Evolutionary conservation across 2,113 vertebrate genomes (phyloP).

Genomic region (Myrmecobius fasciatus): DNA sequence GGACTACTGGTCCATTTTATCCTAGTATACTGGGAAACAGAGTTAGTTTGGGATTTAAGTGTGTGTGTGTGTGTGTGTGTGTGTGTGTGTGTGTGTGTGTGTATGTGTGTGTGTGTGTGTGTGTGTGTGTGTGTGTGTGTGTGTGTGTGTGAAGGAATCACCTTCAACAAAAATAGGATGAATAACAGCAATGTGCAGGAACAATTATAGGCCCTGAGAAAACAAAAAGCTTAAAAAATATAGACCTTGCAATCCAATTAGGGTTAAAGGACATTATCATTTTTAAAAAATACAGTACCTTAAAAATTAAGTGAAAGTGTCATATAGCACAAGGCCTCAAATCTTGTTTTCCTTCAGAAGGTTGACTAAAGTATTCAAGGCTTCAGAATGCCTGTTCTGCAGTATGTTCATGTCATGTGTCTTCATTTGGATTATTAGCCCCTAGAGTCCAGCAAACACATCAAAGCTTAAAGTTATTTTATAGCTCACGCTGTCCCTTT

Average conservation of each 20-base stretch:
- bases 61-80: too few species aligned
- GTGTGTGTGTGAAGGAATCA: too few species aligned
- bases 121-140: too few species aligned
- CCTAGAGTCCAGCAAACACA: conserved; percentile 50
- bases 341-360: conserved; percentile 36
- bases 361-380: conserved; percentile 29
- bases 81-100: too few species aligned
- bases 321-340: not conserved
- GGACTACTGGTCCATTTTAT: not conserved
- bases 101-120: too few species aligned
- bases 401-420: conserved; percentile 55
- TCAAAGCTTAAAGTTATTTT: conserved; percentile 56
- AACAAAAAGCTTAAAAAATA: not conserved
- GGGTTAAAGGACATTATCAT: not conserved
- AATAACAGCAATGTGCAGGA: not conserved
- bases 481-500: conserved; percentile 39
- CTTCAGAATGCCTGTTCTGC: conserved; percentile 46
- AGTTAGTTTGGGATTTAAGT: not conserved
- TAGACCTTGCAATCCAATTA: not conserved
- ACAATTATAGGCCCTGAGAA: not conserved
- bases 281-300: not conserved
- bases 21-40: not conserved
- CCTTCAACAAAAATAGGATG: not conserved
- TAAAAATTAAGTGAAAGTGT: conserved; percentile 8
- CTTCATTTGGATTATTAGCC: conserved; percentile 50